These are phyloP conservation scores for Enteromius mattozi DNA, from an alignment of 2,797 vertebrate species.

Conservation along the genomic window DNA sequence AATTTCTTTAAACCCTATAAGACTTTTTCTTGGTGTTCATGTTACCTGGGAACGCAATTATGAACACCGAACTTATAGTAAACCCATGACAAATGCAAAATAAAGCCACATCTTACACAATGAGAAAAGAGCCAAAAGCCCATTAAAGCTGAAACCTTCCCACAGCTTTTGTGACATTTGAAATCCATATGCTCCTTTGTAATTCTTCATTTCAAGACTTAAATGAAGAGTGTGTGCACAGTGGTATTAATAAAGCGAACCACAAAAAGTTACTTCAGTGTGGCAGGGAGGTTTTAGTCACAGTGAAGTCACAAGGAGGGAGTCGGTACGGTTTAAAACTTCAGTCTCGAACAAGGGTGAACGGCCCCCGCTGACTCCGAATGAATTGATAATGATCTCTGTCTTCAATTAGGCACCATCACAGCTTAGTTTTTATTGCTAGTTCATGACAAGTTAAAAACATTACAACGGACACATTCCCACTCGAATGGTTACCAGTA, in stretches of 20 bases:
- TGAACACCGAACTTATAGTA: background rate
- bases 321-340: conserved; percentile 16
- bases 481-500: conserved; percentile 45
- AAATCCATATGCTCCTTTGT: conserved; percentile 47
- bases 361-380: conserved; percentile 9
- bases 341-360: conserved; percentile 13
- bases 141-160: conserved; percentile 26
- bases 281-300: conserved; percentile 43
- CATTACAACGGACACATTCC: conserved; percentile 39
- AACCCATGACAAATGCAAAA: conserved; percentile 35
- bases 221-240: conserved; percentile 36
- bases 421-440: conserved; percentile 17
- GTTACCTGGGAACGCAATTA: conserved; percentile 35
- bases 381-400: conserved; percentile 45
- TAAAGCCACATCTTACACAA: conserved; percentile 34
- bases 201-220: conserved; percentile 45
- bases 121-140: conserved; percentile 30
- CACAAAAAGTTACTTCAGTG: conserved; percentile 32
- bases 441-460: conserved; percentile 41
- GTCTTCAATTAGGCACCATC: conserved; percentile 47
- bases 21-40: conserved; percentile 2
- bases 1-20: background rate
- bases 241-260: conserved; percentile 46
- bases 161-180: conserved; percentile 24
- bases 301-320: conserved; percentile 46